Evolutionary conservation across 2,888 invertebrate genomes (phyloP), one percentile per base, ranked within the genome.

Genomic region (Microdon myrmicae): DNA sequence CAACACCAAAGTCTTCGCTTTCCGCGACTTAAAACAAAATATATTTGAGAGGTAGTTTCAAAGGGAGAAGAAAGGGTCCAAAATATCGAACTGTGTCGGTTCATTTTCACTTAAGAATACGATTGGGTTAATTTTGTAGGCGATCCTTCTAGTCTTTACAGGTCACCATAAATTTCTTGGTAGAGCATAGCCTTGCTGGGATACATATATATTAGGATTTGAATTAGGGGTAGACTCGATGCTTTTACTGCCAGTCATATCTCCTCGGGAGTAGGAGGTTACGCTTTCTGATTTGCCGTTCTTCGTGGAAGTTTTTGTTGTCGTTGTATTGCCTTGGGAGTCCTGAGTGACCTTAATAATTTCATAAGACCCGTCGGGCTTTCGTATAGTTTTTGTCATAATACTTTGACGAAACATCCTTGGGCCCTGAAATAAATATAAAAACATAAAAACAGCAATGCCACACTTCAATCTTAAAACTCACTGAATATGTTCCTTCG

Each of bases 321-420:
- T 85, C 69, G 85, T 83, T 68, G 83, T 81, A 69, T 84, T 85
- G 1, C 87, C 87, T 26, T 83, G 77, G 7, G 81, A 82, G 69
- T 87, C 86, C 69, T 78, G 80, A 1, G 84, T 77, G 12, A 83
- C 81, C 69, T 80, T 81, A 31, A 82, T 82, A 17, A 84, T 83
- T 76, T 86, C 85, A 49, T 83, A 75, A 13, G 81, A 80, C 29
- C 87, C 87, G 76, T 87, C 85, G 6, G 85, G 80, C 69, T 82
- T 81, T 32, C 80, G 81, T 28, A 84, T 71, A 4, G 83, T 83
- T 75, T 82, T 81, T 3, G 81, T 82, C 67, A 80, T 81, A 37
- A 85, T 76, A 54, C 83, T 84, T 71, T 81, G 82, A 14, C 84
- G 82, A 70, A 82, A 83, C 68, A 82, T 75, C 69, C 79, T 79